Evolutionary conservation across 2,888 invertebrate species (phyloP), one percentile per base, ranked within the genome.

Genomic region (Phalera bucephala): DNA sequence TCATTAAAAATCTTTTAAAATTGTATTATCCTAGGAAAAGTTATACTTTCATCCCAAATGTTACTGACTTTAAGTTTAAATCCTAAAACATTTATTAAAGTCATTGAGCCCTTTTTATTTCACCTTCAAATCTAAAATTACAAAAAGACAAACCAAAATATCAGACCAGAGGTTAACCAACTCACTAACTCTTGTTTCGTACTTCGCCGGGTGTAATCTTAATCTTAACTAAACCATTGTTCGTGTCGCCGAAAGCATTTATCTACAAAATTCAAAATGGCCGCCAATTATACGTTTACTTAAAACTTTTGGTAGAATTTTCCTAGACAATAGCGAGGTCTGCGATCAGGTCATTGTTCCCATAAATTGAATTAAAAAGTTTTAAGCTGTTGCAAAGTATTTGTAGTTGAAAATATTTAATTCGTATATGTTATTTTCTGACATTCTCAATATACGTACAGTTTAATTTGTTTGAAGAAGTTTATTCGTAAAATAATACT

Each of bases 231-330:
- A 20, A 2, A 33, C 9, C 4, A 19, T 23, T 15, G 27, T 27
- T 9, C n/a, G 14, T 14, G 27, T 15, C 13, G 12, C 23, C 27
- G 10, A 10, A 31, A 42, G 17, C 20, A 14, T 27, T 25, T 36
- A 26, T 23, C 17, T 35, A 17, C 0, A 5, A 20, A 33, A 21
- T 54, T 25, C 21, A 31, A 30, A 43, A 27, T 28, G 13, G 33
- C 20, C 21, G 25, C 5, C n/a, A 52, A 40, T 38, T 39, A 50
- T 21, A 27, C 10, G 30, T 30, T 25, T 5, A 13, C 25, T 36
- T 26, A 21, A 31, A 44, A 36, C 14, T 33, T 28, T 22, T 4
- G 12, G 10, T 37, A 46, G 34, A 28, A 34, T 40, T 45, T 33
- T 26, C 11, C 6, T 15, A 39, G 36, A 52, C 19, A 35, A 31